Conservation (phyloP, 2,888 invertebrate genomes). For the Acronicta leporina region DNA sequence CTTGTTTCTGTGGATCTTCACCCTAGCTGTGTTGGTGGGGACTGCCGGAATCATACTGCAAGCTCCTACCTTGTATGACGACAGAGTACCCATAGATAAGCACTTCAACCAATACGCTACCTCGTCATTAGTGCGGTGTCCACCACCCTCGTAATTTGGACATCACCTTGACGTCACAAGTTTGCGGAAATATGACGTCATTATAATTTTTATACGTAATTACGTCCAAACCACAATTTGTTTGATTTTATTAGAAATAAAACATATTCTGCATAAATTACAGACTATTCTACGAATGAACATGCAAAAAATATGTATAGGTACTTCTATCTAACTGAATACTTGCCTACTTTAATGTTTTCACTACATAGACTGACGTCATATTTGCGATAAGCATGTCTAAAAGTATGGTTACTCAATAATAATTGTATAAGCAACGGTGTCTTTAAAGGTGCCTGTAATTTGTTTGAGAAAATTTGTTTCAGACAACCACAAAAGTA, state of each 20-base stretch:
- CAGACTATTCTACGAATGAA: neutral
- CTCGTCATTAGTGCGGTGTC: constrained; percentile 93
- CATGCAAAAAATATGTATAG: neutral
- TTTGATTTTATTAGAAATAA: too few relatives aligned
- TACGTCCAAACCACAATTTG: neutral
- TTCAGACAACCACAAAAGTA: neutral
- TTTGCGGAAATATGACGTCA: constrained; percentile 36
- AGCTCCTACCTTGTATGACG: constrained; percentile 98
- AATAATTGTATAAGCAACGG: constrained; percentile 55
- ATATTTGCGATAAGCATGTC: constrained; percentile 28
- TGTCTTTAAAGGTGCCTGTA: constrained; percentile 53
- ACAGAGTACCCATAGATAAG: constrained; percentile 96
- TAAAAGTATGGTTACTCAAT: constrained; percentile 47
- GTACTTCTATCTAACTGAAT: too few relatives aligned
- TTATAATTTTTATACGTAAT: neutral
- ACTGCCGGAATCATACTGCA: constrained; percentile 98
- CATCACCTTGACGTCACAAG: constrained; percentile 14
- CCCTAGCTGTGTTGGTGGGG: constrained; percentile 97
- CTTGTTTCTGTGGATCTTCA: constrained; percentile 99
- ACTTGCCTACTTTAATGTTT: neutral
- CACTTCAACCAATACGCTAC: constrained; percentile 95
- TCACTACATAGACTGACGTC: constrained; percentile 36
- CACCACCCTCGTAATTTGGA: constrained; percentile 89
- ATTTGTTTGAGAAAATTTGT: constrained; percentile 58
- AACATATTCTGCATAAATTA: too few relatives aligned